These are phyloP conservation scores for Hypselothyrea guttata DNA, from an alignment of 2,888 invertebrate genomes.

Conservation along the genomic window DNA sequence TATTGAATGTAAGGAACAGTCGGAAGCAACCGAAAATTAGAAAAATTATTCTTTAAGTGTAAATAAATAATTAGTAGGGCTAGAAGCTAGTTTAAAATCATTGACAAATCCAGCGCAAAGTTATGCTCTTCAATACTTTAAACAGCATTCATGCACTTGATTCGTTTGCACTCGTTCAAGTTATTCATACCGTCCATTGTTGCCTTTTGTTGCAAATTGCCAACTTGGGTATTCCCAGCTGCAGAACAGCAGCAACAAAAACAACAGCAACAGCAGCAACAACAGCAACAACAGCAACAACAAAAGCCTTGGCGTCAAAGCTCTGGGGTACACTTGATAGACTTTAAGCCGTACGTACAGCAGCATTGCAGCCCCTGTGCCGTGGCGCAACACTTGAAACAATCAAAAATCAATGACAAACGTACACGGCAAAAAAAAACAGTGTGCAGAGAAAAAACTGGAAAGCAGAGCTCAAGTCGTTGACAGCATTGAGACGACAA, in stretches of 20 bases:
- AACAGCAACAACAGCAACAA: constrained; percentile 26
- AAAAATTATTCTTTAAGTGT: no score
- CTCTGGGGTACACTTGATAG: constrained; percentile 75
- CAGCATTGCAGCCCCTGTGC: constrained; percentile 23
- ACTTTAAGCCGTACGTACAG: constrained; percentile 36
- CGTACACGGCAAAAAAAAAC: constrained; percentile 14
- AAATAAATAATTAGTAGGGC: no score
- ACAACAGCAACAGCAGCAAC: constrained; percentile 12
- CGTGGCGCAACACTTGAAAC: constrained; percentile 65
- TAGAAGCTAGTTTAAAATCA: no score
- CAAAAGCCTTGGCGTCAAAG: constrained; percentile 70
- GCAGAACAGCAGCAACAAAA: constrained; percentile 21
- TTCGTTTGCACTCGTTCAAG: background rate
- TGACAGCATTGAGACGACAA: constrained; percentile 61
- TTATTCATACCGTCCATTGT: constrained; percentile 38
- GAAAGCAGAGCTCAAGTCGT: constrained; percentile 21
- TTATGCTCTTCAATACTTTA: constrained; percentile 4
- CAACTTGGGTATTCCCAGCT: constrained; percentile 69
- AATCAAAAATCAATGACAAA: constrained; percentile 74
- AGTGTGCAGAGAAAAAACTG: constrained; percentile 10
- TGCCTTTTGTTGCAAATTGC: constrained; percentile 74
- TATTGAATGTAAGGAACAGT: no score
- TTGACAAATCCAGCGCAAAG: no score
- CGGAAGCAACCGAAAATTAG: no score
- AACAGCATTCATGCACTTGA: constrained; percentile 17